Conservation (phyloP, 2,888 invertebrate species). For the Philereme vetulata region DNA sequence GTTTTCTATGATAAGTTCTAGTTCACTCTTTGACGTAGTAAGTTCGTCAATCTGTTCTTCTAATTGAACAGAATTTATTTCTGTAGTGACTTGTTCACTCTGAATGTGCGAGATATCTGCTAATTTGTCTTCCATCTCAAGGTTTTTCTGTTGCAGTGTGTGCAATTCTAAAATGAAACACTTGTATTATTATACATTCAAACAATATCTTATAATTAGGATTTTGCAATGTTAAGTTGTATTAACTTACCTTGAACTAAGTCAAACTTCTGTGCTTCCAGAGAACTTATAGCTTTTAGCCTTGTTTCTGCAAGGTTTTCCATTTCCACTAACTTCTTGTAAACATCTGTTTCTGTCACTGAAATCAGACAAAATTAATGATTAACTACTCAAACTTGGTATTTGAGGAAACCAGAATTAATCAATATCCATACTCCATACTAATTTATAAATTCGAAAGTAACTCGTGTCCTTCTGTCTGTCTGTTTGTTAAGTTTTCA, state of each 20-base stretch:
- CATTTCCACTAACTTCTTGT: conserved; percentile 76
- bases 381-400: no score
- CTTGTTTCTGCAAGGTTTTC: conserved; percentile 80
- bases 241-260: conserved; percentile 83
- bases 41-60: conserved; percentile 89
- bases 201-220: not conserved
- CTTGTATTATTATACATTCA: conserved; percentile 3
- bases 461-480: no score
- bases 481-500: no score
- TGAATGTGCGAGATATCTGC: conserved; percentile 85
- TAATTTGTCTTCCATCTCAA: conserved; percentile 84
- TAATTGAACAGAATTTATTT: conserved; percentile 90
- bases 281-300: conserved; percentile 83
- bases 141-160: conserved; percentile 84
- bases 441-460: no score
- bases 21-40: conserved; percentile 74
- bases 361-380: conserved; percentile 42
- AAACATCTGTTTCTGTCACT: conserved; percentile 80
- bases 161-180: conserved; percentile 70
- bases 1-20: conserved; percentile 77
- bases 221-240: not conserved
- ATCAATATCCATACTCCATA: no score
- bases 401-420: no score
- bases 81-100: conserved; percentile 88
- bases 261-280: conserved; percentile 88